Evolutionary conservation across 2,797 vertebrate species (phyloP).

Genomic region (Karalla daura): DNA sequence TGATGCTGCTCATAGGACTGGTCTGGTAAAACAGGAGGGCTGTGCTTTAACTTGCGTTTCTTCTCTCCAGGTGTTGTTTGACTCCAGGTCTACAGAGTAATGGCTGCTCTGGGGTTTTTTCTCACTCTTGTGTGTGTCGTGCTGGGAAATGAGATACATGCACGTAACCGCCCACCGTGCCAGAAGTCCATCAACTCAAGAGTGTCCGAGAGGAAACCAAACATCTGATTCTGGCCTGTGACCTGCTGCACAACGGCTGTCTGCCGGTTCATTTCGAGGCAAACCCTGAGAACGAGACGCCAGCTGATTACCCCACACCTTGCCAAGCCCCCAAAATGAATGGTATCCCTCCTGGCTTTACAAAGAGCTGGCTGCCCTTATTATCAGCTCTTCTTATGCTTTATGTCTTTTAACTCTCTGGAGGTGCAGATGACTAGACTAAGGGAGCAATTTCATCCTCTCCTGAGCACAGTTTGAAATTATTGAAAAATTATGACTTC

Average conservation of each 20-base stretch:
- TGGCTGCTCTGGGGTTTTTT: constrained; percentile 46
- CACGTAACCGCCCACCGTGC: constrained; percentile 73
- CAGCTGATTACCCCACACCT: constrained; percentile 67
- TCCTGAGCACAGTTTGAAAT: no score
- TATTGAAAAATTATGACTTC: no score
- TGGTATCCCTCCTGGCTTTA: constrained; percentile 23
- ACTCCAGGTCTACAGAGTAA: constrained; percentile 37
- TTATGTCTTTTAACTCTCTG: constrained; percentile 12
- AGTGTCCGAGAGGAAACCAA: constrained; percentile 70
- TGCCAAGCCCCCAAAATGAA: constrained; percentile 46
- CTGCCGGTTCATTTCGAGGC: constrained; percentile 84
- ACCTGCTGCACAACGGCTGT: constrained; percentile 71
- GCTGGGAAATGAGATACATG: constrained; percentile 32
- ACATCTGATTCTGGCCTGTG: constrained; percentile 84
- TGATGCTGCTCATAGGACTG: neutral
- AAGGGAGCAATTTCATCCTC: neutral
- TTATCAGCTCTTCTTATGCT: constrained; percentile 19
- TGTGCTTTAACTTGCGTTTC: no score
- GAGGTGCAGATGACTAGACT: neutral
- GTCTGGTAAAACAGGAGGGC: neutral
- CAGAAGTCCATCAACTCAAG: constrained; percentile 71
- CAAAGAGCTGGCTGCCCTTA: constrained; percentile 43
- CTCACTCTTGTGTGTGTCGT: constrained; percentile 52
- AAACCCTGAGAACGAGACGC: constrained; percentile 51
- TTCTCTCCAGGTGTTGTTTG: neutral